Base-by-base conservation (phyloP, 2,113 vertebrate species). In the Eudyptes chrysolophus region DNA sequence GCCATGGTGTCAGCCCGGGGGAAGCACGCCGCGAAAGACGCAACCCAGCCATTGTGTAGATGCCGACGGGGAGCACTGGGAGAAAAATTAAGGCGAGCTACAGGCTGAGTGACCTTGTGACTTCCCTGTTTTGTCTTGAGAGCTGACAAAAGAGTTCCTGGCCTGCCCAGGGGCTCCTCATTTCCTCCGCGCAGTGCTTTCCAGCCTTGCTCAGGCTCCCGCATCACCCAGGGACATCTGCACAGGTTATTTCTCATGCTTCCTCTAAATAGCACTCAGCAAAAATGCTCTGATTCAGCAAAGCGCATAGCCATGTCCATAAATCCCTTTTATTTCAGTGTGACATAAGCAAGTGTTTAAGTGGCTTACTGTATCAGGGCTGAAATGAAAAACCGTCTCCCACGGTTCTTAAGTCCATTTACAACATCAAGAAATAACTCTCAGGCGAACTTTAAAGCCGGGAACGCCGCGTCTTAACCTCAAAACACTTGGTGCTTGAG, bases 241-340 rank as follows among this genome's bases (percentile, higher is more conserved):
- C 84, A 64, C 95, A 95, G 81, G 93, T 96, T 97, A 91, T 93
- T 97, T 96, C 89, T 96, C 92, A 84, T 34, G 82, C 52, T 75
- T 64, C 65, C 81, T 88, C 92, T 89, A 89, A 96, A 92, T 61
- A 85, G 61, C 22, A 0, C 90, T 94, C 95, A 90, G 87, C 77
- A 94, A 80, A 96, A 97, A 95, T 6, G 42, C 81, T 96, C 95
- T 96, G 96, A 97, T 96, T 96, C 95, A 97, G 95, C 95, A 96
- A 95, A 96, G 93, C 87, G 62, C 78, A 61, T 25, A 32, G 87
- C 94, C 32, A 21, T 77, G 81, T 64, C 84, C 89, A 96, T 97
- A 97, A 96, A 97, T 97, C 95, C 94, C 95, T 92, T 97, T 96
- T 96, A 96, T 96, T 97, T 97, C 93, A 94, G 91, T 79, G 93